These are phyloP conservation scores for Bombus sylvicola DNA, from an alignment of 1,140 invertebrate species.

Conservation along the genomic window DNA sequence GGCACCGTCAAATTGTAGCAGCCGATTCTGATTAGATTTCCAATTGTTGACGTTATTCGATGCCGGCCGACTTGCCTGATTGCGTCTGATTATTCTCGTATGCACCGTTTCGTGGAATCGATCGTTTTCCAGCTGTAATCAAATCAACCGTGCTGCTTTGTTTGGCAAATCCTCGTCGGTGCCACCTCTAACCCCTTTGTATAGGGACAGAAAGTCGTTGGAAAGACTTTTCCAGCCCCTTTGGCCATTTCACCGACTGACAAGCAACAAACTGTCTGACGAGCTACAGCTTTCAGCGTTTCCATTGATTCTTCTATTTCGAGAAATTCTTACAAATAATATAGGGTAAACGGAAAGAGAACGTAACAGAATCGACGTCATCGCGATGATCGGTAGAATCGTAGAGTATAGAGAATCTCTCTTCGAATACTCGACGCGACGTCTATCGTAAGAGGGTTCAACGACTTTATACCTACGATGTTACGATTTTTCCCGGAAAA, in stretches of 20 bases:
- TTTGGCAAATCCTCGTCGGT: constrained; percentile 1
- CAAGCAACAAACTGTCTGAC: background rate
- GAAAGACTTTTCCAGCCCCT: background rate
- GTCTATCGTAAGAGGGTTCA: background rate
- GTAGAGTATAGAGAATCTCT: background rate
- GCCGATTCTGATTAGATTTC: constrained; percentile 72
- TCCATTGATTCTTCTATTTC: too few species aligned
- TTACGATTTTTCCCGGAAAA: constrained; percentile 55
- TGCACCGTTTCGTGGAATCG: constrained; percentile 41
- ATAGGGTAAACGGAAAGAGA: too few species aligned
- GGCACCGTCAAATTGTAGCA: constrained; percentile 68
- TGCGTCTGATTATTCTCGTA: constrained; percentile 65
- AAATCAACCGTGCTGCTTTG: constrained; percentile 36
- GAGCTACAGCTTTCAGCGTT: too few species aligned
- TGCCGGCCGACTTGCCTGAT: constrained; percentile 59
- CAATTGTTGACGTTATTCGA: constrained; percentile 70
- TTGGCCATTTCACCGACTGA: background rate
- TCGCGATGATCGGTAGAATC: too few species aligned
- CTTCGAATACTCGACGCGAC: background rate
- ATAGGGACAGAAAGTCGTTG: background rate
- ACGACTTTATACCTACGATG: background rate
- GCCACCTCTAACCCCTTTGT: constrained; percentile 12
- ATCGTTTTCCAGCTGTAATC: constrained; percentile 60
- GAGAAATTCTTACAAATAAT: too few species aligned
- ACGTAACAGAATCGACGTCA: too few species aligned